phyloP scores from a whole-genome alignment of 2,888 invertebrate species.

The Phyllotreta cruciferae region DNA sequence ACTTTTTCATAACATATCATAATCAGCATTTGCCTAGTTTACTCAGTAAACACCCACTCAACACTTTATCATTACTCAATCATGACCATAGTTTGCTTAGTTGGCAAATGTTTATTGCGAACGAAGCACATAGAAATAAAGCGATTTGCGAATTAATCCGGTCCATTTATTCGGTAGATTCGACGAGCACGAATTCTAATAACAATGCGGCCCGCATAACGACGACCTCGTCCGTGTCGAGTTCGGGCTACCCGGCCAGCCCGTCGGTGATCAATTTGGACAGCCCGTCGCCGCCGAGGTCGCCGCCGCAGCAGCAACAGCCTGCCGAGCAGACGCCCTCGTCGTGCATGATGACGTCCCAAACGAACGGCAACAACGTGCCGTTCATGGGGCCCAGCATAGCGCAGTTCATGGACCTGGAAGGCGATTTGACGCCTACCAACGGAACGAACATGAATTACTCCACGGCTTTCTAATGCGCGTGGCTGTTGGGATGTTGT shows the following conservation, averaged over 20 bases:
- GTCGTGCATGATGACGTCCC: constrained; percentile 6
- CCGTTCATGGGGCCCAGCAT: constrained; percentile 39
- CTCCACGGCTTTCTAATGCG: constrained; percentile 31
- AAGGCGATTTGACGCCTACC: constrained; percentile 50
- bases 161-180: constrained; percentile 47
- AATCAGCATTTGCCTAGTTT: too few relatives aligned
- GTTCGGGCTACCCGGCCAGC: constrained; percentile 68
- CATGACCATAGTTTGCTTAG: constrained; percentile 5
- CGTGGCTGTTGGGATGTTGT: too few relatives aligned
- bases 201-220: constrained; percentile 57
- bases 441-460: constrained; percentile 36
- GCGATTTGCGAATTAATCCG: neutral
- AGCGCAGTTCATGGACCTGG: constrained; percentile 56
- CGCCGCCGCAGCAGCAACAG: constrained; percentile 7
- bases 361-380: constrained; percentile 42
- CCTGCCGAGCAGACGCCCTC: neutral
- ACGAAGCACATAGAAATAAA: neutral
- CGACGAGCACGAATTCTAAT: constrained; percentile 59
- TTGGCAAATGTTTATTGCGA: neutral
- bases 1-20: constrained; percentile 20
- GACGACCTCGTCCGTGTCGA: constrained; percentile 63
- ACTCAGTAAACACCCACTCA: neutral
- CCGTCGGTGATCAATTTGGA: constrained; percentile 69
- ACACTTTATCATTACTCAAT: too few relatives aligned
- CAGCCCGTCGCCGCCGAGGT: constrained; percentile 13